phyloP scores from a whole-genome alignment of 2,888 invertebrate species.

The Hirtodrosophila duncani region DNA sequence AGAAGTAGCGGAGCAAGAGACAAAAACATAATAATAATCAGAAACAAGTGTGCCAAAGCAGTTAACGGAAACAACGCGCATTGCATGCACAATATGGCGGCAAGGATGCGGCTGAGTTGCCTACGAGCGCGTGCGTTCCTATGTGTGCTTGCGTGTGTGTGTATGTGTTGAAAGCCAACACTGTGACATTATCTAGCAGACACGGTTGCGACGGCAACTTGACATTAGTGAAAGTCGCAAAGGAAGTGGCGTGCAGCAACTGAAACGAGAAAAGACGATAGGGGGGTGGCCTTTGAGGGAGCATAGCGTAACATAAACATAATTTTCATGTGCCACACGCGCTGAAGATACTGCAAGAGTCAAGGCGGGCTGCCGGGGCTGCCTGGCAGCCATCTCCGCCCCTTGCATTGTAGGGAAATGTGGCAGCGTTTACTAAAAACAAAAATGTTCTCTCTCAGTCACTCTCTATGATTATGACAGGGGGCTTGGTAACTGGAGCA shows the following conservation, averaged over 20 bases:
- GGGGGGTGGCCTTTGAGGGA: background rate
- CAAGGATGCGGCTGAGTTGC: slow-evolving; percentile 49
- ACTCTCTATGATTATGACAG: slow-evolving; percentile 13
- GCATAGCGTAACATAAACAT: slow-evolving; percentile 58
- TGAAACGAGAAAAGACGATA: slow-evolving; percentile 3
- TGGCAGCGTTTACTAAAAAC: slow-evolving; percentile 32
- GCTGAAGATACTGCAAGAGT: slow-evolving; percentile 33
- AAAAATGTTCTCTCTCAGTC: background rate
- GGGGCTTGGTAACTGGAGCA: slow-evolving; percentile 8
- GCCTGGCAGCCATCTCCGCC: background rate
- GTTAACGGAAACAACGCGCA: slow-evolving; percentile 73
- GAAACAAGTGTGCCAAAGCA: slow-evolving; percentile 74
- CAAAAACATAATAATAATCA: slow-evolving; percentile 70
- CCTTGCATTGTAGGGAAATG: slow-evolving; percentile 28
- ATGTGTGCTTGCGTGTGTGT: slow-evolving; percentile 11
- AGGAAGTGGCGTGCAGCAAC: slow-evolving; percentile 66
- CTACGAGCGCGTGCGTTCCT: background rate
- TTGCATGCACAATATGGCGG: slow-evolving; percentile 69
- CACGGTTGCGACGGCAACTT: slow-evolving; percentile 68
- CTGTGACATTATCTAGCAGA: slow-evolving; percentile 67
- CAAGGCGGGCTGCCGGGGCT: too few relatives aligned
- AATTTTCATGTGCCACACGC: slow-evolving; percentile 65
- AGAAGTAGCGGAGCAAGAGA: slow-evolving; percentile 38
- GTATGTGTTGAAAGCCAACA: slow-evolving; percentile 20
- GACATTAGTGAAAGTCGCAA: slow-evolving; percentile 71